phyloP scores from a whole-genome alignment of 2,113 vertebrate genomes.

The Callipepla squamata region DNA sequence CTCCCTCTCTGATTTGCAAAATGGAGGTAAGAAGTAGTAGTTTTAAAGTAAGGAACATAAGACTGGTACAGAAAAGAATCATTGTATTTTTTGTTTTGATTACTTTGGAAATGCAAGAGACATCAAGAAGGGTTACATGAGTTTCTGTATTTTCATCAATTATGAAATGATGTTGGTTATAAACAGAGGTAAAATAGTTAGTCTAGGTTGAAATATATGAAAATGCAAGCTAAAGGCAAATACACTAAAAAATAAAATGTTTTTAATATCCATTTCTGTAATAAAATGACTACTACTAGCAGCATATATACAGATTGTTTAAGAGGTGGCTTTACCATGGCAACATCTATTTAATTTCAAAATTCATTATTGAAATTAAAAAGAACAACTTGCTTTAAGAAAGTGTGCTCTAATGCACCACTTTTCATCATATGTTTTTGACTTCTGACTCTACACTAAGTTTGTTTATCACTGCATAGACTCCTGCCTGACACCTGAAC shows the following conservation, averaged over 20 bases:
- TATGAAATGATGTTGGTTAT: not conserved
- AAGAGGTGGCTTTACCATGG: not conserved
- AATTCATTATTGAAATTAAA: constrained; percentile 22
- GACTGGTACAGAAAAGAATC: not conserved
- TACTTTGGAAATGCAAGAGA: not conserved
- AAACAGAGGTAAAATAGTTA: not conserved
- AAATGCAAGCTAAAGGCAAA: not conserved
- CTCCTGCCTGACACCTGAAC: constrained; percentile 26
- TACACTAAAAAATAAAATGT: not conserved
- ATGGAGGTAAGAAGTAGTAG: not conserved
- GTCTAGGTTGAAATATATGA: not conserved
- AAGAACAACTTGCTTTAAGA: not conserved
- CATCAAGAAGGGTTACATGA: not conserved
- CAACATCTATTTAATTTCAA: not conserved
- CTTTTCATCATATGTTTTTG: constrained; percentile 59
- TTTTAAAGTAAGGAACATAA: not conserved
- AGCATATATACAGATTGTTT: not conserved
- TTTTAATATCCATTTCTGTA: not conserved
- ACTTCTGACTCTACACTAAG: not conserved
- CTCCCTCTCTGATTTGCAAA: not conserved
- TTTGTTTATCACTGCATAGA: constrained; percentile 1
- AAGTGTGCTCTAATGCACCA: not conserved
- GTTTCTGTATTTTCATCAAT: not conserved
- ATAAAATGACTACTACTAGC: not conserved
- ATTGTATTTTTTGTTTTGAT: not conserved